phyloP scores from a whole-genome alignment of 2,113 vertebrate genomes.

The Clupea harengus region DNA sequence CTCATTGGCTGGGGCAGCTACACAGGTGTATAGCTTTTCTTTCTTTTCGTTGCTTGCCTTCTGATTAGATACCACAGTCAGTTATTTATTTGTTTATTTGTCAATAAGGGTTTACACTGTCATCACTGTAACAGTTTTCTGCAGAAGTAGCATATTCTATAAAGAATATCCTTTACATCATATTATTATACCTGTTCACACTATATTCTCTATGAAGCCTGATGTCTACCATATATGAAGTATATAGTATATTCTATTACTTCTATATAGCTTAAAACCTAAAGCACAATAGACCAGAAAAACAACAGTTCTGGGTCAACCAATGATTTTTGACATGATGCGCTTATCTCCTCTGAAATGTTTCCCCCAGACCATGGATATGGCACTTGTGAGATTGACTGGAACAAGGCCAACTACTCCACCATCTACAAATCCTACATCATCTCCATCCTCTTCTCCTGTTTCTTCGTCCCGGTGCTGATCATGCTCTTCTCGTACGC shows the following conservation, averaged over 20 bases:
- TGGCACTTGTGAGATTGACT: constrained; percentile 79
- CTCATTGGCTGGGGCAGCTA: constrained; percentile 84
- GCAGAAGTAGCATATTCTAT: neutral
- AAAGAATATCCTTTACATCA: no score
- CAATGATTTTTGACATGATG: neutral
- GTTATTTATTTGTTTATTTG: no score
- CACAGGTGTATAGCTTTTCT: constrained; percentile 64
- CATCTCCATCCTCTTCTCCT: constrained; percentile 71
- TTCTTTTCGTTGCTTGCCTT: neutral
- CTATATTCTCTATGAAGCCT: neutral
- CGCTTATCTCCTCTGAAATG: neutral
- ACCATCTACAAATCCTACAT: constrained; percentile 74
- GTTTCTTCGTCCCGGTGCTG: constrained; percentile 73
- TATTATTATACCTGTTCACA: no score
- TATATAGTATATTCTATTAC: neutral
- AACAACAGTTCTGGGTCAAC: neutral
- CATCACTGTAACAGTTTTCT: neutral
- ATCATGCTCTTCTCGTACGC: constrained; percentile 75
- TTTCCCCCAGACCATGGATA: constrained; percentile 71
- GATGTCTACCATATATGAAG: neutral
- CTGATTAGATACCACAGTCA: neutral
- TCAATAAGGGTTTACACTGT: neutral
- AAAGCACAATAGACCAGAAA: neutral
- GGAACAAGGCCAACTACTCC: constrained; percentile 78
- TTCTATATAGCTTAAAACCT: neutral